Percentiles rank a stretch among this genome's conserved stretches.
These are phyloP conservation scores for Cheilosia pagana DNA, from an alignment of 2,888 invertebrate genomes.

Conservation along the genomic window DNA sequence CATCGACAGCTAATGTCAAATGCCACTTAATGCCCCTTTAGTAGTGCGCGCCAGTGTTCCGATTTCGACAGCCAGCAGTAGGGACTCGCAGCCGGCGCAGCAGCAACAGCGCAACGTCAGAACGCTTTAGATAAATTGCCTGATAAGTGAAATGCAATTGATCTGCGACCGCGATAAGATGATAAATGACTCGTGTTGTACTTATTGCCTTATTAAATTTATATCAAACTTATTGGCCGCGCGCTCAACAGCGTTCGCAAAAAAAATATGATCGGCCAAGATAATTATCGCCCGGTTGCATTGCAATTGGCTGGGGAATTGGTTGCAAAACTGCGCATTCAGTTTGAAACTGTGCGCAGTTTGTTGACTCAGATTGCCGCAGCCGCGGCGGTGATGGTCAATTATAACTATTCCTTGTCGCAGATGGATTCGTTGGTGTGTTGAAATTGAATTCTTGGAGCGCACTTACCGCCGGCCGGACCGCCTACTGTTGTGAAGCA, in stretches of 20 bases:
- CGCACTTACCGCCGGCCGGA: background rate
- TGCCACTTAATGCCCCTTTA: constrained; percentile 30
- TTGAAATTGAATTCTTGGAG: background rate
- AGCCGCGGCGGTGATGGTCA: constrained; percentile 28
- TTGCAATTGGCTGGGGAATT: constrained; percentile 54
- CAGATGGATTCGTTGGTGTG: constrained; percentile 18
- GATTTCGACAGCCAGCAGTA: constrained; percentile 31
- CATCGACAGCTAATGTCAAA: constrained; percentile 45
- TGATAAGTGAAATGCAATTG: constrained; percentile 62
- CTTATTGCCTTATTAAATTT: constrained; percentile 68
- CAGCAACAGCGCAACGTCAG: constrained; percentile 15
- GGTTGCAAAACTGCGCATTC: constrained; percentile 43
- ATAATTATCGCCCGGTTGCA: constrained; percentile 66
- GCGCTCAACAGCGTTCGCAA: background rate
- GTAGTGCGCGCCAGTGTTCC: constrained; percentile 44
- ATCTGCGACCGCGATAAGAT: constrained; percentile 61
- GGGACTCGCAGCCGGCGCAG: background rate
- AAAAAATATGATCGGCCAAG: constrained; percentile 59
- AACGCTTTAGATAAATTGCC: constrained; percentile 64
- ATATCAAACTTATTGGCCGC: constrained; percentile 46
- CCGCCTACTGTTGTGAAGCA: constrained; percentile 57
- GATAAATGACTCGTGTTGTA: constrained; percentile 68
- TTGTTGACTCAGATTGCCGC: constrained; percentile 50
- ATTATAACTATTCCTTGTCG: background rate
- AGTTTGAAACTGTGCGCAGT: background rate